Percentiles rank a stretch among this genome's conserved stretches.
Conservation (phyloP, 2,888 invertebrate genomes). For the Eutolmus rufibarbis region DNA sequence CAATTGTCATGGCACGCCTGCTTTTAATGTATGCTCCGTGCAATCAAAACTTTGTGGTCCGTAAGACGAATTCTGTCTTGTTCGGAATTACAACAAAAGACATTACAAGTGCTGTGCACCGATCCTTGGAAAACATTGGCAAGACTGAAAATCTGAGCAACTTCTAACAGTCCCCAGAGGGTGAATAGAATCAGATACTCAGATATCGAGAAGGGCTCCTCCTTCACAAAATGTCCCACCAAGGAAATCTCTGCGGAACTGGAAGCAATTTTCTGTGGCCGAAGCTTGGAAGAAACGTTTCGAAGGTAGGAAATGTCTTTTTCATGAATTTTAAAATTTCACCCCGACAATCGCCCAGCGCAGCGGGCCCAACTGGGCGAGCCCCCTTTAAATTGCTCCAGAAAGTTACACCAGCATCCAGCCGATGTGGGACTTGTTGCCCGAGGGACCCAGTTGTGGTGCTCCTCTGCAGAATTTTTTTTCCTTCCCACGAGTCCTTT, state of each 20-base stretch:
- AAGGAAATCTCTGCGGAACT: not conserved
- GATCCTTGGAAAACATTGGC: not conserved
- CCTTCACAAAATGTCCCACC: not conserved
- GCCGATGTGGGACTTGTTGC: not conserved
- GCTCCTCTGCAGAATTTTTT: not conserved
- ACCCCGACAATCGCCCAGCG: not conserved
- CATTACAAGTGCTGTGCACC: not conserved
- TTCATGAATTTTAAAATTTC: not conserved
- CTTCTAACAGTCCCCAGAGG: not conserved
- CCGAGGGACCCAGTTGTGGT: not conserved
- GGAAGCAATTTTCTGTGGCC: not conserved
- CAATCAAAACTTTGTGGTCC: not conserved
- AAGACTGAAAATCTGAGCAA: not conserved
- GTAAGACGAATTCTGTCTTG: not conserved
- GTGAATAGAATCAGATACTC: not conserved
- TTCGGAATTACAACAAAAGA: not conserved
- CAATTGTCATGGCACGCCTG: not conserved
- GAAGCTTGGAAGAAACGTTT: not conserved
- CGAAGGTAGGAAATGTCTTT: not conserved
- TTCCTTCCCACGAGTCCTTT: not conserved
- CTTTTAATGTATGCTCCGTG: not conserved
- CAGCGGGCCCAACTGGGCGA: not conserved
- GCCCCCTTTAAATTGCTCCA: not conserved
- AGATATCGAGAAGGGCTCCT: not conserved
- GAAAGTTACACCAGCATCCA: not conserved